Percentiles rank a stretch among this genome's conserved stretches.
Conservation (phyloP, 1,140 invertebrate genomes). For the Maconellicoccus hirsutus region DNA sequence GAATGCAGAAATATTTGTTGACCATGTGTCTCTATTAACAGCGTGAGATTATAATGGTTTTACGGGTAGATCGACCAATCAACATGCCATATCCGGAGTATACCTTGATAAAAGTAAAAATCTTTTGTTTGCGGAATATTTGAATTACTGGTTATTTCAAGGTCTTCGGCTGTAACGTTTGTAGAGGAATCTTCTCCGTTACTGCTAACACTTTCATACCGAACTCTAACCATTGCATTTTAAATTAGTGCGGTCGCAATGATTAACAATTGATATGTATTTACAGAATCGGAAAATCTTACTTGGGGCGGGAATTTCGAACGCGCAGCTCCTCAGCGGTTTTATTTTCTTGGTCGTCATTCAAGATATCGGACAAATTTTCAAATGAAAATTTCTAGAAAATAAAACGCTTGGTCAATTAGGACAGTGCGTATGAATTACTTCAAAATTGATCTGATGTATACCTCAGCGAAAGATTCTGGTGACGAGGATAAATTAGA, state of each 20-base stretch:
- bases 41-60: constrained; percentile 24
- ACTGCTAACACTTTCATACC: not conserved
- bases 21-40: constrained; percentile 61
- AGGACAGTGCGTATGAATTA: not conserved
- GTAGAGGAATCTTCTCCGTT: not conserved
- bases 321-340: not conserved
- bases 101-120: constrained; percentile 27
- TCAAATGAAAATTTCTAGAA: not conserved
- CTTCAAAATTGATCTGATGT: not conserved
- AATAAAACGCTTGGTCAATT: not conserved
- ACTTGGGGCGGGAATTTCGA: not conserved
- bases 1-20: constrained; percentile 87
- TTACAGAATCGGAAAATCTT: not conserved
- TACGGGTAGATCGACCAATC: not conserved
- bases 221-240: too few relatives aligned
- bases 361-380: not conserved
- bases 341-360: not conserved
- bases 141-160: not conserved
- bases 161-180: not conserved
- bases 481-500: not conserved
- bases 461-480: not conserved
- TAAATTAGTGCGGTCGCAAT: too few relatives aligned
- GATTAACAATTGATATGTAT: too few relatives aligned
- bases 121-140: constrained; percentile 31
- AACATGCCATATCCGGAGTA: not conserved